These are phyloP conservation scores for Osmerus eperlanus DNA, from an alignment of 2,113 vertebrate genomes.

Conservation along the genomic window DNA sequence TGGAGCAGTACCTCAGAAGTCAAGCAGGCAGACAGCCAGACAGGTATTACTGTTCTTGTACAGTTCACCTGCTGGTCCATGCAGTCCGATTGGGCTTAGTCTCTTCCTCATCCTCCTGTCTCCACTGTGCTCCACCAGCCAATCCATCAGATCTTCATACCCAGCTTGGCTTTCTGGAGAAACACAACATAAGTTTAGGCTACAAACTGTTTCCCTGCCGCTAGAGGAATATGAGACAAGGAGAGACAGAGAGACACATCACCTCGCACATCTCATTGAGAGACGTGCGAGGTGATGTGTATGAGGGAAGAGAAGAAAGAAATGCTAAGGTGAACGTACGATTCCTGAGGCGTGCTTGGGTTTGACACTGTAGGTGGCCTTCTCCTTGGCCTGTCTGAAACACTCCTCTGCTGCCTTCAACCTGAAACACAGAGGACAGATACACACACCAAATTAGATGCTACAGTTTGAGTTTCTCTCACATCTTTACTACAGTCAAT, in stretches of 20 bases:
- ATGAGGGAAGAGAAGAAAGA: background rate
- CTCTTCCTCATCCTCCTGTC: background rate
- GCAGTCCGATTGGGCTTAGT: constrained; percentile 3
- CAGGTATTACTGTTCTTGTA: background rate
- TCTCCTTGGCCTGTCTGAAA: constrained; percentile 90
- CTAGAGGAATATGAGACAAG: too few relatives aligned
- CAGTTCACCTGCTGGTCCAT: constrained; percentile 16
- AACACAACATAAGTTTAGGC: constrained; percentile 21
- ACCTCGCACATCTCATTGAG: too few relatives aligned
- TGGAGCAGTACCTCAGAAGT: too few relatives aligned
- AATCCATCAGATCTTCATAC: constrained; percentile 86
- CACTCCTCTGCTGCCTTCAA: constrained; percentile 90
- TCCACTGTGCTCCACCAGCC: background rate
- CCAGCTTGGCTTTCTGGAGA: constrained; percentile 95
- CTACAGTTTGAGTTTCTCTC: background rate
- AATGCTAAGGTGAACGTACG: constrained; percentile 70
- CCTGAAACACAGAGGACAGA: constrained; percentile 58
- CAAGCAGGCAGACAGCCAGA: background rate
- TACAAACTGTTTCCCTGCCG: too few relatives aligned
- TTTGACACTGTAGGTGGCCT: constrained; percentile 90
- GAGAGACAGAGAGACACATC: too few relatives aligned
- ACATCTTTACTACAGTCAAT: too few relatives aligned
- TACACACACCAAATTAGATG: constrained; percentile 6
- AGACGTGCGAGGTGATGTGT: background rate
- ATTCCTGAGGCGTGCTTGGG: constrained; percentile 94